Base-by-base conservation (phyloP, 2,797 vertebrate species). In the Pelobates cultripes region DNA sequence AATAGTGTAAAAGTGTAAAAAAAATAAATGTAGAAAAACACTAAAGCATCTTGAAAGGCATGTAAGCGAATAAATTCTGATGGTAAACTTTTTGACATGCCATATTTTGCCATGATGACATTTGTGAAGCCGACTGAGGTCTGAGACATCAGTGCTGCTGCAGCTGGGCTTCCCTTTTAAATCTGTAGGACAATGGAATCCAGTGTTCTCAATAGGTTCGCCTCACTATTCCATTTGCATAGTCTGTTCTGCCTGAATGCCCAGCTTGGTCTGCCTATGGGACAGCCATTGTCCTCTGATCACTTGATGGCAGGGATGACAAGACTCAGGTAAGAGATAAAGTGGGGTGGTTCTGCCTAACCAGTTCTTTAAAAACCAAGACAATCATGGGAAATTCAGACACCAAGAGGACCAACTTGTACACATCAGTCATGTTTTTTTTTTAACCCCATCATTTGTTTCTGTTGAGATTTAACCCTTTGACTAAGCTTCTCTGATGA, bases 201-300 rank as follows among this genome's bases (percentile, higher is more conserved):
- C 91, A 90, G 89, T 95, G 95, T 95, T 95, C 88, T 89, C 89
- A 86, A 86, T 88, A 86, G 87, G 89, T 91, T 89, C 86, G 92
- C 91, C 89, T 91, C 92, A 87, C 91, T 89, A 83, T 86, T 79
- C 76, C 89, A 94, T 95, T 96, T 94, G 93, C 95, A 95, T 94
- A 93, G 93, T 91, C 92, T 89, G 94, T 94, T 95, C 92, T 94
- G 94, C 92, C 91, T 95, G 94, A 94, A 81, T 94, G 92, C 90
- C 92, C 92, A 88, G 90, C 91, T 88, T 86, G 90, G 90, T 87
- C 89, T 85, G 90, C 88, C 89, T 88, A 87, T 86, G 90, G 90
- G 89, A 89, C 82, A 85, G 74, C 91, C 87, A 91, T 96, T 95
- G 94, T 95, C 93, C 90, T 73, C 86, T 89, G 90, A 94, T 94